These are phyloP conservation scores for Leptopterna dolabrata DNA, from an alignment of 2,888 invertebrate species.

Conservation along the genomic window DNA sequence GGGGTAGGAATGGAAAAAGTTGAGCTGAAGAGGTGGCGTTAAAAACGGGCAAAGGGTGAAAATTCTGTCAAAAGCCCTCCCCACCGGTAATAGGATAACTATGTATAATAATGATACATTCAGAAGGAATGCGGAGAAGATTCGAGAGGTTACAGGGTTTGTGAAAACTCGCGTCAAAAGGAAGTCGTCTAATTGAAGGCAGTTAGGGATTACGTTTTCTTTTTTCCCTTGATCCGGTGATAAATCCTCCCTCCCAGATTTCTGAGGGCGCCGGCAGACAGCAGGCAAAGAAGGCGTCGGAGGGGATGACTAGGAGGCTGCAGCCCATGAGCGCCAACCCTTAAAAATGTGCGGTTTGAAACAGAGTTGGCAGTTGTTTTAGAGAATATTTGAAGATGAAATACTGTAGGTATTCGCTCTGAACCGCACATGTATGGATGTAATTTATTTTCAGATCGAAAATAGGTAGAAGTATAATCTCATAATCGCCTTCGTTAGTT, in stretches of 20 bases:
- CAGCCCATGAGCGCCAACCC: too few relatives aligned
- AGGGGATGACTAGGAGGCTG: background rate
- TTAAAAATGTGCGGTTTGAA: too few relatives aligned
- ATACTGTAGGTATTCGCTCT: too few relatives aligned
- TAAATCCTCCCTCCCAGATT: background rate
- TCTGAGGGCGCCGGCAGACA: background rate
- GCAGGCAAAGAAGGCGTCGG: background rate
- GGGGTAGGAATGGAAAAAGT: background rate
- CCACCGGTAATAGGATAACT: slow-evolving; percentile 1
- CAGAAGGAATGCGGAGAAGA: background rate
- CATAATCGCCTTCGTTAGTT: too few relatives aligned
- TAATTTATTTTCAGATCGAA: too few relatives aligned
- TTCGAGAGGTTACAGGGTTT: background rate
- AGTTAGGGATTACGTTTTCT: slow-evolving; percentile 5
- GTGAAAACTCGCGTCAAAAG: slow-evolving; percentile 16
- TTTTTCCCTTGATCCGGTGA: slow-evolving; percentile 1
- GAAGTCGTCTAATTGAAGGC: slow-evolving; percentile 12
- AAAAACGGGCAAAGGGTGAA: background rate
- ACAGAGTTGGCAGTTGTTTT: too few relatives aligned
- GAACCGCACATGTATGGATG: too few relatives aligned
- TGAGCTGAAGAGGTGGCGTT: background rate
- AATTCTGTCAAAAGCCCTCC: background rate
- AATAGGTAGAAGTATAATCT: too few relatives aligned
- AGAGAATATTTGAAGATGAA: too few relatives aligned
- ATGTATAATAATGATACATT: background rate